These are phyloP conservation scores for Macropis europaea DNA, from an alignment of 2,888 invertebrate genomes.

Conservation along the genomic window DNA sequence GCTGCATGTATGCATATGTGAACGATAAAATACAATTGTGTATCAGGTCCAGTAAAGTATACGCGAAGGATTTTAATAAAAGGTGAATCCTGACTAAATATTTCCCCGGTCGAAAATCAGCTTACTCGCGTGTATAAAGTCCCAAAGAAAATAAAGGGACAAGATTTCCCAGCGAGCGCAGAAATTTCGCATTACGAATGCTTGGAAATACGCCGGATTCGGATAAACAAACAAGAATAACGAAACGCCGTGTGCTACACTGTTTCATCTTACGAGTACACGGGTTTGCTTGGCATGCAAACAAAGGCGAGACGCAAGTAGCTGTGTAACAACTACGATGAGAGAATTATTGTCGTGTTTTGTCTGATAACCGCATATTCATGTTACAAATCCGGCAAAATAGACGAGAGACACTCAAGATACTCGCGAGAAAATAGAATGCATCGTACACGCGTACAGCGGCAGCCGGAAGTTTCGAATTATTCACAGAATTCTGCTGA, in stretches of 20 bases:
- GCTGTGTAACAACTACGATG: not conserved
- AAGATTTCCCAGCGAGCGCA: not conserved
- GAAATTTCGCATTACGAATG: conserved; percentile 8
- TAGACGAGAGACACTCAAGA: not conserved
- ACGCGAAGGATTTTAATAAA: conserved; percentile 26
- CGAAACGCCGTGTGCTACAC: not conserved
- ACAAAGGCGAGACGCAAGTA: conserved; percentile 8
- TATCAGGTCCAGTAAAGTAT: not conserved
- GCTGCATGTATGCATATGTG: too few relatives aligned
- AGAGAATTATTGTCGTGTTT: conserved; percentile 9
- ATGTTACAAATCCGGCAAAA: not conserved
- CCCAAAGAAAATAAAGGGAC: not conserved
- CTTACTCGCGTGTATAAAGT: not conserved
- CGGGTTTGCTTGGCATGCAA: conserved; percentile 2
- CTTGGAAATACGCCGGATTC: not conserved
- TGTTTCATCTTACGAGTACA: not conserved
- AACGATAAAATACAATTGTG: too few relatives aligned
- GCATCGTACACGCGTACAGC: not conserved
- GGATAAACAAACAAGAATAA: conserved; percentile 22
- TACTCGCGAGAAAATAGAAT: not conserved
- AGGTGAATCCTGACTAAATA: not conserved
- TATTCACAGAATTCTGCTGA: too few relatives aligned
- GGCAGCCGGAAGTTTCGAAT: not conserved
- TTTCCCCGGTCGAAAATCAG: not conserved
- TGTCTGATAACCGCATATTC: not conserved